These are phyloP conservation scores for Andrena chrysosceles DNA, from an alignment of 2,888 invertebrate species.

Conservation along the genomic window DNA sequence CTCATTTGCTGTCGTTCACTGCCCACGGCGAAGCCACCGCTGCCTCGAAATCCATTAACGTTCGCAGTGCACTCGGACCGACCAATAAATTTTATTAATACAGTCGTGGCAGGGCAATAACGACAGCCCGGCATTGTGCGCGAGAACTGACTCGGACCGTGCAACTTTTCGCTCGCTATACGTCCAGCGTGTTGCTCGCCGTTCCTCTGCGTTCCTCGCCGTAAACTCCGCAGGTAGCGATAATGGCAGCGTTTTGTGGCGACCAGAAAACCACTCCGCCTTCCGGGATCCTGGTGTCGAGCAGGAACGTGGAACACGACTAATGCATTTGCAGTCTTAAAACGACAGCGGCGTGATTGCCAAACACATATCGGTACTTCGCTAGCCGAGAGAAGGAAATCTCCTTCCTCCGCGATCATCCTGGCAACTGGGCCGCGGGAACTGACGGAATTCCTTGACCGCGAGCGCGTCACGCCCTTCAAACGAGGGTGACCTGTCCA, in stretches of 20 bases:
- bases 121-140: slow-evolving; percentile 74
- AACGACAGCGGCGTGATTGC: slow-evolving; percentile 66
- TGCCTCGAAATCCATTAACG: slow-evolving; percentile 82
- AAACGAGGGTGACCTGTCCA: too few relatives aligned
- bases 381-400: slow-evolving; percentile 34
- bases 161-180: slow-evolving; percentile 35
- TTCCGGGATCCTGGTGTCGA: slow-evolving; percentile 75
- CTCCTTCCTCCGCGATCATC: slow-evolving; percentile 31
- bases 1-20: slow-evolving; percentile 72
- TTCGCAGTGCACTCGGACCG: slow-evolving; percentile 74
- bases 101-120: slow-evolving; percentile 80
- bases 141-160: slow-evolving; percentile 30
- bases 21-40: slow-evolving; percentile 74
- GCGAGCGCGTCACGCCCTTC: neutral
- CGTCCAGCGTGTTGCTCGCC: slow-evolving; percentile 9
- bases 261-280: slow-evolving; percentile 71
- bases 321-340: slow-evolving; percentile 70
- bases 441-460: slow-evolving; percentile 21
- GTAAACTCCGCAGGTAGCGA: slow-evolving; percentile 75
- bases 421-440: slow-evolving; percentile 30
- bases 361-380: slow-evolving; percentile 64
- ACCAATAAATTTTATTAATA: slow-evolving; percentile 83
- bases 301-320: slow-evolving; percentile 67
- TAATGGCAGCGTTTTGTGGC: slow-evolving; percentile 76
- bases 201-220: slow-evolving; percentile 57